Conservation (phyloP, 2,888 invertebrate genomes). For the Loripinus fragilis region DNA sequence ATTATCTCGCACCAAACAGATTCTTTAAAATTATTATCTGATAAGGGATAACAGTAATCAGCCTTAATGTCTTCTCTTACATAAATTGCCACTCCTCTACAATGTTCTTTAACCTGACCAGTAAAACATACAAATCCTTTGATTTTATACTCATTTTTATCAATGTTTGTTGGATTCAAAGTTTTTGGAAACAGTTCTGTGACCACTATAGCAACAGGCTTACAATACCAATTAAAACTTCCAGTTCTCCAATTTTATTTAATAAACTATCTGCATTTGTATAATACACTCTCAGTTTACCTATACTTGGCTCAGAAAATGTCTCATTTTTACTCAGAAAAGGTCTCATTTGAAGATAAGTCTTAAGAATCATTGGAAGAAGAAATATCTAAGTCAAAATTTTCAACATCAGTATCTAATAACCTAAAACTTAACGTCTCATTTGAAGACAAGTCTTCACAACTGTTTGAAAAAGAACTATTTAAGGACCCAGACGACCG, state of each 20-base stretch:
- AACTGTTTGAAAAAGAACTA: too few species aligned
- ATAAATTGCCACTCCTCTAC: constrained; percentile 22
- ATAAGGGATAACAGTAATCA: constrained; percentile 16
- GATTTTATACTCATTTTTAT: too few species aligned
- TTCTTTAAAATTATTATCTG: constrained; percentile 7
- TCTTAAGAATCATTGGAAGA: background rate
- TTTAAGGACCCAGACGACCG: background rate
- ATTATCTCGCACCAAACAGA: constrained; percentile 18
- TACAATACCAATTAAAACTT: background rate
- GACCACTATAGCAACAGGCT: constrained; percentile 7
- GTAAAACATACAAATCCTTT: too few species aligned
- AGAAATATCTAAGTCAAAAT: background rate
- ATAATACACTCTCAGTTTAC: constrained; percentile 20
- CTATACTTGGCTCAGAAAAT: background rate
- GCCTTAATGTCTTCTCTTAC: constrained; percentile 13
- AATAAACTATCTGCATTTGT: constrained; percentile 24
- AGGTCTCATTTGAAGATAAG: background rate
- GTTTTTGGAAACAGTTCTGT: constrained; percentile 19
- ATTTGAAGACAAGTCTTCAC: background rate
- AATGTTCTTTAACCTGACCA: background rate
- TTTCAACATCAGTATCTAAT: background rate
- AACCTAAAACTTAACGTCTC: background rate
- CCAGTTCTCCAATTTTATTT: constrained; percentile 17
- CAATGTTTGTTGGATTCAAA: background rate
- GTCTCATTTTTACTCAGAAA: background rate